Conservation (phyloP, 2,113 vertebrate species). For the Trochalopteron elliotii region DNA sequence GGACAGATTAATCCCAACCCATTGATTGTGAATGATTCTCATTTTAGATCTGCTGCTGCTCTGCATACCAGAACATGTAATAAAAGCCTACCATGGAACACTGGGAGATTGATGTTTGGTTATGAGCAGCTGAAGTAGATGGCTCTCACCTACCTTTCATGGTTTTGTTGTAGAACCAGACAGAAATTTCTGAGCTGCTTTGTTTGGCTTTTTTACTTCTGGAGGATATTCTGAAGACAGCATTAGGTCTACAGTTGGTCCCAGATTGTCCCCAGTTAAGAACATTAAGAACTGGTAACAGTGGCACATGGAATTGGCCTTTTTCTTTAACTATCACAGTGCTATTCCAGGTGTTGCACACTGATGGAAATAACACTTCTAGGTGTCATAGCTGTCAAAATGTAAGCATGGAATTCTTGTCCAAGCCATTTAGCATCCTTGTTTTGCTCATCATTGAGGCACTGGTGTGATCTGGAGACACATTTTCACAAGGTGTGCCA, state of each 20-base stretch:
- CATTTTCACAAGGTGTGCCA: neutral
- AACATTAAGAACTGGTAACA: neutral
- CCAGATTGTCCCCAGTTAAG: neutral
- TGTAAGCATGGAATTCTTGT: neutral
- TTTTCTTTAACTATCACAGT: neutral
- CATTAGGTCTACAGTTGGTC: neutral
- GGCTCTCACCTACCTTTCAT: neutral
- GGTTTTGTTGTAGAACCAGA: neutral
- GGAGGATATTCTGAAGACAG: neutral
- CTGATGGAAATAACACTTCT: neutral
- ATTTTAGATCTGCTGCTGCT: constrained; percentile 43
- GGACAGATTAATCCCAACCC: constrained; percentile 38
- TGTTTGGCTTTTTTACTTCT: neutral
- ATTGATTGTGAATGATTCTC: constrained; percentile 52
- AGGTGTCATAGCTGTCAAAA: neutral
- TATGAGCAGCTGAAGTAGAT: neutral
- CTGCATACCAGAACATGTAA: constrained; percentile 39
- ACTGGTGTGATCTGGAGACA: neutral
- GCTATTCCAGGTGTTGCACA: neutral
- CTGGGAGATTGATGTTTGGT: neutral
- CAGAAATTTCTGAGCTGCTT: neutral
- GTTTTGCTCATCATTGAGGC: neutral
- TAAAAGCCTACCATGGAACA: neutral
- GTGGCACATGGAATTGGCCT: constrained; percentile 1
- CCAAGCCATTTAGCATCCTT: neutral